Percentiles rank a stretch among this genome's conserved stretches.
These are phyloP conservation scores for Pampus argenteus DNA, from an alignment of 2,797 vertebrate genomes.

Conservation along the genomic window DNA sequence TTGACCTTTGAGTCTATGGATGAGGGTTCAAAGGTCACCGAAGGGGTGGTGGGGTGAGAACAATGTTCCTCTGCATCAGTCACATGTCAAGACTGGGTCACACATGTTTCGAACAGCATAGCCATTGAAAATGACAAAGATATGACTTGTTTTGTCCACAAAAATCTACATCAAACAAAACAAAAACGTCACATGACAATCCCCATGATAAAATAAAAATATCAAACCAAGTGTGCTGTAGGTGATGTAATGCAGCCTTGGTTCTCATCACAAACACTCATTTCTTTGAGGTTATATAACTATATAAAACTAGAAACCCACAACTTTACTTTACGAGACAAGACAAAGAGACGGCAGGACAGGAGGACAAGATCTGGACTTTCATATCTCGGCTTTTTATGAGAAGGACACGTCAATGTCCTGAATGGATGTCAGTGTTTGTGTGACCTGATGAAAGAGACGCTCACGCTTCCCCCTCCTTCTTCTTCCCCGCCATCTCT, in stretches of 20 bases:
- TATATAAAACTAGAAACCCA: background rate
- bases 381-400: conserved; percentile 1
- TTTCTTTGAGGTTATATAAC: background rate
- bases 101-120: background rate
- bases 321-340: background rate
- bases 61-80: conserved; percentile 8
- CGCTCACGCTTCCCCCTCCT: conserved; percentile 22
- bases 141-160: background rate
- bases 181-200: background rate
- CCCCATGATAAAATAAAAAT: background rate
- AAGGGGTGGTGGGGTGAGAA: conserved; percentile 1
- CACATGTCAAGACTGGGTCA: conserved; percentile 21
- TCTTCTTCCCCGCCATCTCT: conserved; percentile 20
- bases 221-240: background rate
- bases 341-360: background rate
- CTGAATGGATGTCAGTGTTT: conserved; percentile 44
- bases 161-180: background rate
- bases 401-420: background rate
- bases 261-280: background rate
- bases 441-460: conserved; percentile 60
- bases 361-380: conserved; percentile 24
- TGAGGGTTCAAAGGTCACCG: conserved; percentile 21
- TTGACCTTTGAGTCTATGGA: conserved; percentile 19
- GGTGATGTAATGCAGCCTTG: no score
- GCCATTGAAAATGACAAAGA: background rate